Percentiles rank a stretch among this genome's conserved stretches.
Evolutionary conservation across 2,113 vertebrate genomes (phyloP).

Genomic region (Mungos mungo): DNA sequence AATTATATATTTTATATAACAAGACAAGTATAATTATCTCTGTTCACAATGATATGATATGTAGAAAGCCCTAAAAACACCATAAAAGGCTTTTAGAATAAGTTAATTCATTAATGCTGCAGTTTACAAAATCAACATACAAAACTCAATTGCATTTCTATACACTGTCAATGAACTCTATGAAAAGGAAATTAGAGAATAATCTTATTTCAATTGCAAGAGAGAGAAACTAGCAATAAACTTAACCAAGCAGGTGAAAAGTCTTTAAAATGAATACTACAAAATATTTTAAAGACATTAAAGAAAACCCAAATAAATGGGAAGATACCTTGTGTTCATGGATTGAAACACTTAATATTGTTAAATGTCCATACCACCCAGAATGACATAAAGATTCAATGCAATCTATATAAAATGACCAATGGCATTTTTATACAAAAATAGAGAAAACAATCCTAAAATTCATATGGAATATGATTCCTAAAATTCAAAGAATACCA

Average conservation of each 20-base stretch:
- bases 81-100: background rate
- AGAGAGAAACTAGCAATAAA: background rate
- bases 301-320: background rate
- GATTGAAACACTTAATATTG: background rate
- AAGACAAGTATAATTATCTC: background rate
- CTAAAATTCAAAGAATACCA: background rate
- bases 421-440: background rate
- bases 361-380: background rate
- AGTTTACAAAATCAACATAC: background rate
- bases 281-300: background rate
- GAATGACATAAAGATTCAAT: background rate
- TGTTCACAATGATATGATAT: background rate
- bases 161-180: background rate
- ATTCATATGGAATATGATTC: background rate
- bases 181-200: background rate
- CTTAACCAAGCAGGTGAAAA: background rate
- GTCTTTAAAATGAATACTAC: background rate
- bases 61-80: background rate
- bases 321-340: background rate
- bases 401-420: background rate
- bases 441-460: background rate
- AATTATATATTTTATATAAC: no score
- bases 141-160: background rate
- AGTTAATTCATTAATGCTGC: background rate
- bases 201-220: background rate